Percentiles rank a stretch among this genome's conserved stretches.
Evolutionary conservation across 2,113 vertebrate species (phyloP).

Genomic region (Lagopus muta): DNA sequence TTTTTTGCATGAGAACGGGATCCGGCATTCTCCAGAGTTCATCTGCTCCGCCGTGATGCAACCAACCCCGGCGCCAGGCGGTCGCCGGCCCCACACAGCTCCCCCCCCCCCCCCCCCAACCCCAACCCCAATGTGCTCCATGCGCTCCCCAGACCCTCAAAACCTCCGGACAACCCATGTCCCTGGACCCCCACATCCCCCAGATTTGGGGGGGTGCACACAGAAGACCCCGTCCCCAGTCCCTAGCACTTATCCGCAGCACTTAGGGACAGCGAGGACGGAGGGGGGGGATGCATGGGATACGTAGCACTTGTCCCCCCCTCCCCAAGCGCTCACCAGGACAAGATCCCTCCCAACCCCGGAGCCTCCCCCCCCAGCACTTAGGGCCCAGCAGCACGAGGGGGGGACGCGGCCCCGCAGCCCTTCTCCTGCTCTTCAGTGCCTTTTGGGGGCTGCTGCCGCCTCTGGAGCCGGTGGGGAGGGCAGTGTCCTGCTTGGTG

Average conservation of each 20-base stretch:
- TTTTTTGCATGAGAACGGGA: slow-evolving; percentile 26
- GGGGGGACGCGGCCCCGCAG: not conserved
- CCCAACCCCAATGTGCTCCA: not conserved
- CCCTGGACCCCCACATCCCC: no score
- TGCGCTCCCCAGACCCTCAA: not conserved
- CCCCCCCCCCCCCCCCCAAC: not conserved
- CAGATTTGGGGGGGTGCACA: not conserved
- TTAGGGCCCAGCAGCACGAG: not conserved
- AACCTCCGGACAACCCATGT: no score
- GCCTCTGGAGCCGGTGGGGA: not conserved
- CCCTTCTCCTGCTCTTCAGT: not conserved
- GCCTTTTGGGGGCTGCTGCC: not conserved
- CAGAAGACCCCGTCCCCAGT: not conserved
- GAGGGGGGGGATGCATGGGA: not conserved
- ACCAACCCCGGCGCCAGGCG: not conserved
- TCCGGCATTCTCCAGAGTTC: not conserved
- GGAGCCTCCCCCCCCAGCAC: not conserved
- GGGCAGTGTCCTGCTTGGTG: not conserved
- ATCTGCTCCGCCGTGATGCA: not conserved
- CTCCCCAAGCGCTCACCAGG: not conserved
- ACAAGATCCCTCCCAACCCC: not conserved
- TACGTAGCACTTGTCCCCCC: slow-evolving; percentile 49
- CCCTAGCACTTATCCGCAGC: slow-evolving; percentile 61
- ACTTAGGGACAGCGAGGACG: slow-evolving; percentile 12
- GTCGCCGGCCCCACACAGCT: not conserved